Percentiles rank a stretch among this genome's conserved stretches.
These are phyloP conservation scores for Lepus americanus DNA, from an alignment of 2,113 vertebrate species.

Conservation along the genomic window DNA sequence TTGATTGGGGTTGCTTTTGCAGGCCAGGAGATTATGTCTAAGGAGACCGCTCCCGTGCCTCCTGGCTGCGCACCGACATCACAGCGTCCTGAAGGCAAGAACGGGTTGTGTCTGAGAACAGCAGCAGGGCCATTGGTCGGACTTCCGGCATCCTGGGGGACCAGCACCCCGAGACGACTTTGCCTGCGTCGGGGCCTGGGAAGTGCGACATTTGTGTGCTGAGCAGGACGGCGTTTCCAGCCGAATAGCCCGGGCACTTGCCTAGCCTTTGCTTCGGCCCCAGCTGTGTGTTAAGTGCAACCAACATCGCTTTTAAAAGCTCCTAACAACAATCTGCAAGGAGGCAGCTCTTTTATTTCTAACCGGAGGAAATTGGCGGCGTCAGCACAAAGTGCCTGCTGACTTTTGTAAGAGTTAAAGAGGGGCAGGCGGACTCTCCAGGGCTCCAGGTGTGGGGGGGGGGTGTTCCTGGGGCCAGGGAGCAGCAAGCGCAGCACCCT, in stretches of 20 bases:
- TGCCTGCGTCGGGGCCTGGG: conserved; percentile 71
- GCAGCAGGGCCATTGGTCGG: conserved; percentile 70
- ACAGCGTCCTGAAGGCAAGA: conserved; percentile 30
- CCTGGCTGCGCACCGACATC: conserved; percentile 80
- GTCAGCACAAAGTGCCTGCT: conserved; percentile 18
- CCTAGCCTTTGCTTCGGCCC: conserved; percentile 78
- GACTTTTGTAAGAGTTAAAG: neutral
- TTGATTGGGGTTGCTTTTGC: conserved; percentile 75
- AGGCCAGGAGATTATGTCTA: conserved; percentile 78
- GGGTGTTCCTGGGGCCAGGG: fast-evolving
- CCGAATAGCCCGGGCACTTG: conserved; percentile 79
- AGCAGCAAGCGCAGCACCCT: fast-evolving
- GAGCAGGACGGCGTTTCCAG: conserved; percentile 84
- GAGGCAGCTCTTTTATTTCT: conserved; percentile 80
- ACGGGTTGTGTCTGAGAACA: conserved; percentile 82
- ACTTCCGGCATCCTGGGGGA: conserved; percentile 71
- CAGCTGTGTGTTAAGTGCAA: conserved; percentile 81
- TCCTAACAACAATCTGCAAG: conserved; percentile 74
- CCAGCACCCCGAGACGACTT: conserved; percentile 3
- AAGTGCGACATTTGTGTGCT: conserved; percentile 84
- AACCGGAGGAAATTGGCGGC: conserved; percentile 61
- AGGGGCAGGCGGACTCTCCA: neutral
- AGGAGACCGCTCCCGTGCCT: conserved; percentile 75
- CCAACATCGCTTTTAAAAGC: conserved; percentile 83
- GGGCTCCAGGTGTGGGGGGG: fast-evolving